phyloP scores from a whole-genome alignment of 2,113 vertebrate genomes.

The Murina feae region DNA sequence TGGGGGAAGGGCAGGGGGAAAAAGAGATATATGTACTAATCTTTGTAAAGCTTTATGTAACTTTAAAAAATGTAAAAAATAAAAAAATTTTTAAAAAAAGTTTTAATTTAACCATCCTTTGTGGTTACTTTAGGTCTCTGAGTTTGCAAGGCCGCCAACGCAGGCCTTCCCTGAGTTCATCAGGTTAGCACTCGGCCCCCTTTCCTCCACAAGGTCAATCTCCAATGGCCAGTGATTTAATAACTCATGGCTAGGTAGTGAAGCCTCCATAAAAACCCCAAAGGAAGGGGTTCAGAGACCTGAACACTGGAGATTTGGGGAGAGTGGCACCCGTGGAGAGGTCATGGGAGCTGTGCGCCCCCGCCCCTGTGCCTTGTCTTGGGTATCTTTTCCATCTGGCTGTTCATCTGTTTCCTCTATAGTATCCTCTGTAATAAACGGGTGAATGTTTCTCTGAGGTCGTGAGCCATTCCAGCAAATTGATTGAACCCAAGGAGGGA shows the following conservation, averaged over 20 bases:
- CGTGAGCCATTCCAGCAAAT: neutral
- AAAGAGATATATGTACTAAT: too few species aligned
- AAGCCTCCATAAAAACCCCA: neutral
- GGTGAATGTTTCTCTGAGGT: neutral
- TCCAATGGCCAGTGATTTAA: neutral
- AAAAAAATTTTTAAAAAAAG: too few species aligned
- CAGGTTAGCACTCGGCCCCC: too few species aligned
- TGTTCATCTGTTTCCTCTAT: neutral
- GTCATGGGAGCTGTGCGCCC: neutral
- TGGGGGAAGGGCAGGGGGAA: too few species aligned
- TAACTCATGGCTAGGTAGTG: neutral
- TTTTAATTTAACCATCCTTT: too few species aligned
- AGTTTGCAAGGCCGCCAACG: too few species aligned
- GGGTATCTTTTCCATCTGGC: neutral
- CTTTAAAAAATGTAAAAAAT: too few species aligned
- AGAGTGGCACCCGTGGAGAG: neutral
- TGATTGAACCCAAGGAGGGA: neutral
- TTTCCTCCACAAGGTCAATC: neutral
- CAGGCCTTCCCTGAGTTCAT: too few species aligned
- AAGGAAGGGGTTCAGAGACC: neutral
- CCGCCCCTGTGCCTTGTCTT: neutral
- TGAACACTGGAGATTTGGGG: neutral
- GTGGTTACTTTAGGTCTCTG: too few species aligned
- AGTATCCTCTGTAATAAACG: neutral
- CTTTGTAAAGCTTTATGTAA: too few species aligned